Conservation (phyloP, 2,797 vertebrate genomes). For the Etheostoma perlongum region DNA sequence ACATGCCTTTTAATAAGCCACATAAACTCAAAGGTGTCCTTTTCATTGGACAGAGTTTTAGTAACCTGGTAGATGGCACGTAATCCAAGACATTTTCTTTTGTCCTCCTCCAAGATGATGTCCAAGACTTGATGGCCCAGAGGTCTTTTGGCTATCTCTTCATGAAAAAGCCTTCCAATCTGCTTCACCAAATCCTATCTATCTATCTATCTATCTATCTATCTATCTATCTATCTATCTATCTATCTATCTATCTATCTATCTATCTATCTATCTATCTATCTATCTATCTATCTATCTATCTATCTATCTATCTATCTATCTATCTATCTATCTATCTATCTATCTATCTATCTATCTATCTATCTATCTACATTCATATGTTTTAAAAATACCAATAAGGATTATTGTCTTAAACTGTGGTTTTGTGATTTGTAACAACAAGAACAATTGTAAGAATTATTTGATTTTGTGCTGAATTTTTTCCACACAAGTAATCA, state of each 20-base stretch:
- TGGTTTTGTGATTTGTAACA: not conserved
- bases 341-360: no score
- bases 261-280: no score
- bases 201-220: no score
- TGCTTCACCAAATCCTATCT: not conserved
- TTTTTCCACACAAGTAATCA: not conserved
- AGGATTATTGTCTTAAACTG: not conserved
- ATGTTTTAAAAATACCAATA: not conserved
- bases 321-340: no score
- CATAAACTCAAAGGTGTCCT: not conserved
- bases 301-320: no score
- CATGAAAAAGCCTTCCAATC: not conserved
- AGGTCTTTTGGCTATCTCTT: not conserved
- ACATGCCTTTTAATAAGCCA: not conserved
- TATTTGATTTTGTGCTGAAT: not conserved
- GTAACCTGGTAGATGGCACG: not conserved
- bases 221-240: no score
- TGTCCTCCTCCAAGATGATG: no score
- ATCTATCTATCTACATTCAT: not conserved
- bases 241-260: no score
- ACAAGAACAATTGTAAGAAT: not conserved
- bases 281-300: no score
- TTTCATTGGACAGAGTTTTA: not conserved
- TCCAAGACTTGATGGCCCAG: not conserved
- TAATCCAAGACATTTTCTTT: slow-evolving; percentile 1